Base-by-base conservation (phyloP, 2,888 invertebrate species). In the Drosophila sordidula region DNA sequence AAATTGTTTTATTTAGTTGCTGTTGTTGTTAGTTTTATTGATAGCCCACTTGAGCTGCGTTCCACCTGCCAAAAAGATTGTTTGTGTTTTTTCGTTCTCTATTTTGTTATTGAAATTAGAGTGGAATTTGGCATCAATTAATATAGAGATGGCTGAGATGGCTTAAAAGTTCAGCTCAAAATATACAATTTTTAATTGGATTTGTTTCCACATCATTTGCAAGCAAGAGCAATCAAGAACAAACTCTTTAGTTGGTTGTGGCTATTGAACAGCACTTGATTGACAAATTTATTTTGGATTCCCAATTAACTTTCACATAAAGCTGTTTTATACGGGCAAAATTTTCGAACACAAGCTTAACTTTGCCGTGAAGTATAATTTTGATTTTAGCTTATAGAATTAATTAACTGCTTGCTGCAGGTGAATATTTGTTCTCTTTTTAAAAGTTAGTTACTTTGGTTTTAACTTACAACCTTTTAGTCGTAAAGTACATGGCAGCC, bases 1-100 rank as follows among this genome's bases (percentile, higher is more conserved):
- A 75, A 63, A 75, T 75, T 54, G 63, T 58, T 67, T 47, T 50
- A 57, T 70, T 50, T 50, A 29, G n/a, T 29, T 59, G 39, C 8
- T 26, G 26, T 47, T 51, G 47, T 61, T 61, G 16, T 64, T 56
- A 39, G 44, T 57, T 69, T 70, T 62, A 70, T 68, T 73, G 72
- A 71, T 67, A 67, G 55, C 32, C 39, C 36, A 50, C 45, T 57
- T 57, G 18, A 63, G 54, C 36, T 6, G 12, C 25, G 16, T 44
- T 26, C 32, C 61, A 70, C 70, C 65, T 74, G 70, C 42, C 44
- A 34, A 49, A 25, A 29, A 42, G 18, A 36, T 49, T 39, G 29
- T 25, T 18, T 58, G 11, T 51, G 46, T 8, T 38, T 57, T 56
- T 57, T 56, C 38, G 18, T 11, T 44, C 5, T 12, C 16, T 2